A percentile compares a stretch with the other conserved stretches of the same genome.
Evolutionary conservation across 2,797 vertebrate genomes (phyloP).

Genomic region (Bovichtus diacanthus): DNA sequence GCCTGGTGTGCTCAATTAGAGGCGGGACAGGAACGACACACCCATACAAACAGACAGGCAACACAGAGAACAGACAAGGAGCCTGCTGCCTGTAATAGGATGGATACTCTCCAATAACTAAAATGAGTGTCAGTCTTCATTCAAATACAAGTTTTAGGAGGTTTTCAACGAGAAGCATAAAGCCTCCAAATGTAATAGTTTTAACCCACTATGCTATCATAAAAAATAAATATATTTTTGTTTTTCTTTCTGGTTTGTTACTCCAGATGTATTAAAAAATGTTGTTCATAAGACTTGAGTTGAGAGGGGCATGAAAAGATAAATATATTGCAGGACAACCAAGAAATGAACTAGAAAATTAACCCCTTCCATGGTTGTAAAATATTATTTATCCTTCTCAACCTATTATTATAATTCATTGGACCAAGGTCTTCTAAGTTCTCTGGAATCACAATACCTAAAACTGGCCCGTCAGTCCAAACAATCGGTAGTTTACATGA

Average conservation of each 20-base stretch:
- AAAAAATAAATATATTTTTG: too few species aligned
- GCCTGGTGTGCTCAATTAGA: too few species aligned
- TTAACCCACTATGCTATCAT: not conserved
- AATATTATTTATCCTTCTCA: not conserved
- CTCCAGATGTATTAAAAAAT: not conserved
- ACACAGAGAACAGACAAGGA: too few species aligned
- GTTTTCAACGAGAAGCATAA: not conserved
- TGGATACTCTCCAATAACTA: too few species aligned
- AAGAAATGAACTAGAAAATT: not conserved
- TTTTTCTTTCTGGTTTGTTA: too few species aligned
- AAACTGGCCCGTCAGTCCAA: not conserved
- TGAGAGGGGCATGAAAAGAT: not conserved
- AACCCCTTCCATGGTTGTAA: not conserved
- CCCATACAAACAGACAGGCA: too few species aligned
- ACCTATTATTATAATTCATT: not conserved
- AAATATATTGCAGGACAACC: not conserved
- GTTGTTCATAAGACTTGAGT: not conserved
- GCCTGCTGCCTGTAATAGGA: too few species aligned
- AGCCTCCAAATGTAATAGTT: not conserved
- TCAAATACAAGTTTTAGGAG: too few species aligned
- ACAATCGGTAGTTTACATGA: not conserved
- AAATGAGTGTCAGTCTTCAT: too few species aligned
- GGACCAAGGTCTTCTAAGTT: not conserved
- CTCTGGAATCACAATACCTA: not conserved
- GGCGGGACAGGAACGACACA: too few species aligned